Percentiles rank a stretch among this genome's conserved stretches.
These are phyloP conservation scores for Girardinichthys multiradiatus DNA, from an alignment of 2,113 vertebrate genomes.

Conservation along the genomic window DNA sequence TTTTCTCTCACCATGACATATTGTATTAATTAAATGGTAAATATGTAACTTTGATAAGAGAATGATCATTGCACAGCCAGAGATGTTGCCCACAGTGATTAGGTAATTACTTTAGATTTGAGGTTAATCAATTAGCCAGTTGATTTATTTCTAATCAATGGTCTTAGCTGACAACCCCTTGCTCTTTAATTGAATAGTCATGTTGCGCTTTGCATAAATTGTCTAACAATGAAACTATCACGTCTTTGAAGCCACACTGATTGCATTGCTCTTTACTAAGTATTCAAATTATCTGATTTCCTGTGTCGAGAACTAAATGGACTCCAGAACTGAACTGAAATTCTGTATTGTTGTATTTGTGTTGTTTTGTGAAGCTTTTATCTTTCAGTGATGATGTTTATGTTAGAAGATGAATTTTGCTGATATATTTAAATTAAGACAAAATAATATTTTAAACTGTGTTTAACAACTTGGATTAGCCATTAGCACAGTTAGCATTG, in stretches of 20 bases:
- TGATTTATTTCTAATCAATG: conserved; percentile 50
- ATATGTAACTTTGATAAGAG: conserved; percentile 39
- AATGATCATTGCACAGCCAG: conserved; percentile 18
- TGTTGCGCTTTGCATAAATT: conserved; percentile 31
- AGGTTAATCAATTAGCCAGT: conserved; percentile 50
- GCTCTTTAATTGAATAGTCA: conserved; percentile 39
- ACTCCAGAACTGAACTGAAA: too few species aligned
- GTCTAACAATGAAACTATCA: conserved; percentile 18
- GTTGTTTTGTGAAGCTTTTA: too few species aligned
- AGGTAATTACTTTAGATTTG: conserved; percentile 50
- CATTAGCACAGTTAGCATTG: too few species aligned
- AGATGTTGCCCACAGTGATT: conserved; percentile 21
- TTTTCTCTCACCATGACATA: conserved; percentile 6
- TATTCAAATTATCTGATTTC: background rate
- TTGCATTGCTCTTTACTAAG: conserved; percentile 4
- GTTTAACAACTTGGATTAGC: too few species aligned
- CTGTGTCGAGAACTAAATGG: background rate
- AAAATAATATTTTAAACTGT: too few species aligned
- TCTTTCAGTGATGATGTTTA: too few species aligned
- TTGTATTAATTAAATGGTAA: conserved; percentile 17
- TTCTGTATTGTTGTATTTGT: background rate
- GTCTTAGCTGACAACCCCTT: conserved; percentile 37
- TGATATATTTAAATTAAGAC: too few species aligned
- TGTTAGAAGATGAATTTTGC: too few species aligned
- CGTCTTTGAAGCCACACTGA: conserved; percentile 1